These are phyloP conservation scores for Nibea coibor DNA, from an alignment of 2,113 vertebrate species.

Conservation along the genomic window DNA sequence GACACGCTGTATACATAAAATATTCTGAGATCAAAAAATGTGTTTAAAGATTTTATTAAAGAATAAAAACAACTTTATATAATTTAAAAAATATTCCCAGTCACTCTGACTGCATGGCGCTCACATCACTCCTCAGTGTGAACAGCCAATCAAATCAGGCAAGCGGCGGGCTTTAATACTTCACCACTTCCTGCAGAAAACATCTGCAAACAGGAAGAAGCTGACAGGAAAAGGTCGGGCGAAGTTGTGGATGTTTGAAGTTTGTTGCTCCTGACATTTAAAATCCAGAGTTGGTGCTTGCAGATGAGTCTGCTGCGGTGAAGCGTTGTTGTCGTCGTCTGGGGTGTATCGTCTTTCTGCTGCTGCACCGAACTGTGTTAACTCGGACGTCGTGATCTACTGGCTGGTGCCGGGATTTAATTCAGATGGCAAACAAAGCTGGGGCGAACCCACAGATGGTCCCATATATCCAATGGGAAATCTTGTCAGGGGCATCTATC, in stretches of 20 bases:
- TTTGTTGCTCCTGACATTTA: slow-evolving; percentile 8
- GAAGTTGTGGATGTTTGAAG: too few relatives aligned
- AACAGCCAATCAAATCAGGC: too few relatives aligned
- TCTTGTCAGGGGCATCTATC: slow-evolving; percentile 56
- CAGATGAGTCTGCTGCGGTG: neutral
- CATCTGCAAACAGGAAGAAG: neutral
- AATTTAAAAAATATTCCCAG: too few relatives aligned
- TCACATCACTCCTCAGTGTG: too few relatives aligned
- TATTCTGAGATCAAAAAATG: too few relatives aligned
- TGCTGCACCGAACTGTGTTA: slow-evolving; percentile 37
- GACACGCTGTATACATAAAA: too few relatives aligned
- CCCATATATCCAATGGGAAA: slow-evolving; percentile 64
- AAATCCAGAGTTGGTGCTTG: neutral
- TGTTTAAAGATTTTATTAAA: too few relatives aligned
- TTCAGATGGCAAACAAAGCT: slow-evolving; percentile 63
- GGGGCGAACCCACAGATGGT: slow-evolving; percentile 65
- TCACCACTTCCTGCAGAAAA: neutral
- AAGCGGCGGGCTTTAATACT: too few relatives aligned
- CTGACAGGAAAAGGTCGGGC: neutral
- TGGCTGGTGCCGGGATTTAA: slow-evolving; percentile 55
- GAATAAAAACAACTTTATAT: too few relatives aligned
- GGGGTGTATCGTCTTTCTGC: slow-evolving; percentile 30
- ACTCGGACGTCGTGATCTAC: slow-evolving; percentile 57
- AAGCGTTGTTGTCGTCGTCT: neutral
- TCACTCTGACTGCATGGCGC: too few relatives aligned